These are phyloP conservation scores for Polyommatus iphigenia DNA, from an alignment of 2,888 invertebrate genomes.

Conservation along the genomic window DNA sequence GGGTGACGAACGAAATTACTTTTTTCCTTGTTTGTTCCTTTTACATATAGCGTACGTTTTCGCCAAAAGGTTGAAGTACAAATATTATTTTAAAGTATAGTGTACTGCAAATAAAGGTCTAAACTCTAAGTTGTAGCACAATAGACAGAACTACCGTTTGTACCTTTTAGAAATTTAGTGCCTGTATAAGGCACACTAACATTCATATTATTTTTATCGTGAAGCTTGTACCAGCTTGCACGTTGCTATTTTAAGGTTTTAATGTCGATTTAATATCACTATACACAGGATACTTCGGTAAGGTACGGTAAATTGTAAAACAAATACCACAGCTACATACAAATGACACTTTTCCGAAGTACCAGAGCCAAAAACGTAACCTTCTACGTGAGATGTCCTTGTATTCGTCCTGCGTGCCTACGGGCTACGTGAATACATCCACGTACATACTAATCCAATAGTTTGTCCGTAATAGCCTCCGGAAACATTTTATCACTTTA, in stretches of 20 bases:
- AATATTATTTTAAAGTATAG: neutral
- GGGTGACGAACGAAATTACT: slow-evolving; percentile 4
- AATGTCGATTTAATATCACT: no score
- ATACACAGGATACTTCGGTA: no score
- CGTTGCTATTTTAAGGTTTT: no score
- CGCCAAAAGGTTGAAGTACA: neutral
- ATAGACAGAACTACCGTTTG: neutral
- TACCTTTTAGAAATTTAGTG: no score
- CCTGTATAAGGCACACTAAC: no score
- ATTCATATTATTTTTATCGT: no score
- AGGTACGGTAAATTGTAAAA: no score
- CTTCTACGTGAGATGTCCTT: neutral
- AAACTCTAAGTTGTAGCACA: neutral
- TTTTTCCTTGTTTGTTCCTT: slow-evolving; percentile 8
- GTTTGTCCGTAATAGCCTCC: neutral
- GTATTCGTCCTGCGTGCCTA: neutral
- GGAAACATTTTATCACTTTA: no score
- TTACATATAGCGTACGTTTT: neutral
- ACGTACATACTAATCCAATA: neutral
- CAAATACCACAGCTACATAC: no score
- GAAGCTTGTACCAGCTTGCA: no score
- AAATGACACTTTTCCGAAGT: neutral
- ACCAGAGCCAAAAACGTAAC: neutral
- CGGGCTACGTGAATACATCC: neutral
- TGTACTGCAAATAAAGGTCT: neutral